Percentiles rank a stretch among this genome's conserved stretches.
Evolutionary conservation across 1,140 invertebrate species (phyloP).

Genomic region (Pseudomyrmex gracilis): DNA sequence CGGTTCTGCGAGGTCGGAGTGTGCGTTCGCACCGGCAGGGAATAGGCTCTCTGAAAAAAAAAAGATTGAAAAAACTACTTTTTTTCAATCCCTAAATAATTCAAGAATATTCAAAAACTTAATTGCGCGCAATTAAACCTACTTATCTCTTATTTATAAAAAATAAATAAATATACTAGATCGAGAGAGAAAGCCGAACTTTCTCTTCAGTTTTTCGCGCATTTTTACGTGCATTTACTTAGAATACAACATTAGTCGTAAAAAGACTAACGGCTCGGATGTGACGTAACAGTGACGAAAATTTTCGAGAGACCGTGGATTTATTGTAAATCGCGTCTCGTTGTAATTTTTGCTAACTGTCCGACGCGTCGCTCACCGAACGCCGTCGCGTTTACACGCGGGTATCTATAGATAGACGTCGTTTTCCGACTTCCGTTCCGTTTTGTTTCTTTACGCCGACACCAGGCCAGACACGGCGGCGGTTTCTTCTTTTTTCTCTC

Average conservation of each 20-base stretch:
- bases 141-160: neutral
- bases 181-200: neutral
- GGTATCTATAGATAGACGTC: slow-evolving; percentile 76
- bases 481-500: slow-evolving; percentile 31
- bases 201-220: neutral
- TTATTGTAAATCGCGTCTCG: slow-evolving; percentile 12
- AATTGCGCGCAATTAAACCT: neutral
- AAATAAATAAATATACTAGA: neutral
- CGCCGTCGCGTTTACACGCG: slow-evolving; percentile 62
- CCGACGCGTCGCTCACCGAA: slow-evolving; percentile 12
- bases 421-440: slow-evolving; percentile 75
- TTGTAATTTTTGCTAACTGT: slow-evolving; percentile 28
- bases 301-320: neutral
- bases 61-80: neutral
- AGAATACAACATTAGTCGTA: neutral
- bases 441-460: slow-evolving; percentile 73
- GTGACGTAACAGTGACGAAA: neutral
- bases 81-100: neutral
- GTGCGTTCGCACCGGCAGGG: slow-evolving; percentile 80
- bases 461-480: slow-evolving; percentile 56
- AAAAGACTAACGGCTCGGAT: neutral
- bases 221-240: neutral
- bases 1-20: slow-evolving; percentile 83
- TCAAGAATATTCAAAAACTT: neutral
- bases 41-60: slow-evolving; percentile 82